A percentile compares a stretch with the other conserved stretches of the same genome.
phyloP scores from a whole-genome alignment of 2,113 vertebrate genomes.

The Mandrillus leucophaeus region DNA sequence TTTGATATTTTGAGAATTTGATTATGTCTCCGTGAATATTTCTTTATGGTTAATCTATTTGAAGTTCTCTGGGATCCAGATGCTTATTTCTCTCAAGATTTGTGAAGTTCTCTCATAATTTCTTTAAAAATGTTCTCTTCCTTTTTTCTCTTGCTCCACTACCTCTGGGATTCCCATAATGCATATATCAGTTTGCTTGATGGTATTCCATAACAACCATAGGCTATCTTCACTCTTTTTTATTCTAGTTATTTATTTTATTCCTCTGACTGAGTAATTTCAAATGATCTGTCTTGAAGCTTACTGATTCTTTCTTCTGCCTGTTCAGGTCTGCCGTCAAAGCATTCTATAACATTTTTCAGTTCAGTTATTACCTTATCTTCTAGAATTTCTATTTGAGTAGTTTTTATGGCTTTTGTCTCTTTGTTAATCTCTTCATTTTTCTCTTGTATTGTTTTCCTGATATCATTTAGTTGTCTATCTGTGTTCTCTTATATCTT shows the following conservation, averaged over 20 bases:
- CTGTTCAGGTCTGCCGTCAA: not conserved
- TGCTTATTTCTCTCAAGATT: not conserved
- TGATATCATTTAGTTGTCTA: not conserved
- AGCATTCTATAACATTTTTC: not conserved
- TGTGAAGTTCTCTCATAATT: not conserved
- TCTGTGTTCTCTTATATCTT: not conserved
- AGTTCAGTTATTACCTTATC: not conserved
- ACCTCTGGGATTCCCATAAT: not conserved
- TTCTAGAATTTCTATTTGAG: not conserved
- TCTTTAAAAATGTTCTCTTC: not conserved
- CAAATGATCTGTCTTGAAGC: not conserved
- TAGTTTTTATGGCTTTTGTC: not conserved
- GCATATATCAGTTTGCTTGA: not conserved
- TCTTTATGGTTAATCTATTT: not conserved
- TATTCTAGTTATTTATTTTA: not conserved
- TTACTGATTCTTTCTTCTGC: not conserved
- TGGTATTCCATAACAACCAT: not conserved
- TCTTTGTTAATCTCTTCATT: not conserved
- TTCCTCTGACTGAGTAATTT: not conserved
- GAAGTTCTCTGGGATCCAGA: not conserved
- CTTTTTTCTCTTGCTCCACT: not conserved
- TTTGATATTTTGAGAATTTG: not conserved
- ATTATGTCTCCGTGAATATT: not conserved
- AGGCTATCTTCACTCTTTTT: not conserved
- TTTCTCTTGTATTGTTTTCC: not conserved